phyloP scores from a whole-genome alignment of 2,888 invertebrate species.

The Patella depressa region DNA sequence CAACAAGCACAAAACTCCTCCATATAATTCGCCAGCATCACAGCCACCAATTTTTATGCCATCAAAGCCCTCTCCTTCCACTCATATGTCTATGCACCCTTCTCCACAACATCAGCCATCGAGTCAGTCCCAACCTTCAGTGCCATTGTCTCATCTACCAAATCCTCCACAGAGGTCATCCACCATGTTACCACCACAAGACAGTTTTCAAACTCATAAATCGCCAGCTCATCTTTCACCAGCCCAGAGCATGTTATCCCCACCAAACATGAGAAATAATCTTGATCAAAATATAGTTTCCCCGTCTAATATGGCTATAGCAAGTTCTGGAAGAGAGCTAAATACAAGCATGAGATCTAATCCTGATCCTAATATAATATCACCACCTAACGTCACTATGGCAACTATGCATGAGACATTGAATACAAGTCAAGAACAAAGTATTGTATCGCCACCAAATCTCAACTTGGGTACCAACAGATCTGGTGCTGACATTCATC shows the following conservation, averaged over 20 bases:
- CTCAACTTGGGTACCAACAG: slow-evolving; percentile 1
- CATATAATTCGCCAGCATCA: slow-evolving; percentile 5
- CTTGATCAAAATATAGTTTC: slow-evolving; percentile 33
- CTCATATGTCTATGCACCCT: slow-evolving; percentile 12
- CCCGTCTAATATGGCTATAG: slow-evolving; percentile 29
- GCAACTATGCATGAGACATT: slow-evolving; percentile 2
- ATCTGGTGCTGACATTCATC: background rate
- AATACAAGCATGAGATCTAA: background rate
- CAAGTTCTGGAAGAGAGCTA: background rate
- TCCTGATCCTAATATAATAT: background rate
- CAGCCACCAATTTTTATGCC: slow-evolving; percentile 1
- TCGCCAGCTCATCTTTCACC: slow-evolving; percentile 14
- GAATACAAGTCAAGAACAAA: background rate
- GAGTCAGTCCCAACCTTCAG: slow-evolving; percentile 19
- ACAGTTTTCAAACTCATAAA: background rate
- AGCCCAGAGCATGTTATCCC: slow-evolving; percentile 22
- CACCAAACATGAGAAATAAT: slow-evolving; percentile 25
- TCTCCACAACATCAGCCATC: slow-evolving; percentile 18
- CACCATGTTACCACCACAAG: background rate
- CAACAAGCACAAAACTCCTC: slow-evolving; percentile 27
- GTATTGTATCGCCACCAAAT: slow-evolving; percentile 1
- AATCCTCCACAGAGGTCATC: background rate
- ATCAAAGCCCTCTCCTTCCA: slow-evolving; percentile 10
- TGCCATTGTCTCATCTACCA: background rate
- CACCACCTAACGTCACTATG: slow-evolving; percentile 1